These are phyloP conservation scores for Euura lappo DNA, from an alignment of 1,140 invertebrate genomes.

Conservation along the genomic window DNA sequence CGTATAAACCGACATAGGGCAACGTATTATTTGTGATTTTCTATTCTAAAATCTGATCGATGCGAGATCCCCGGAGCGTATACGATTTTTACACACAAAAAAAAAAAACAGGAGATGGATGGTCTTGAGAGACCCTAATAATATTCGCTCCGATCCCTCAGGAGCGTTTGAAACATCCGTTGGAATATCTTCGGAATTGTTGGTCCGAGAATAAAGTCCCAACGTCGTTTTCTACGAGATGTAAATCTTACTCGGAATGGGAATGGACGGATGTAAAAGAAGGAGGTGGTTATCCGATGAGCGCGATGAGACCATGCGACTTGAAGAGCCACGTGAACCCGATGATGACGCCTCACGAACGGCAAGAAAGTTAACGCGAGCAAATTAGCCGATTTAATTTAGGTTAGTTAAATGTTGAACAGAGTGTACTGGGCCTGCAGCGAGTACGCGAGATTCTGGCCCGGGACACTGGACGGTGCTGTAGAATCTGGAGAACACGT, in stretches of 20 bases:
- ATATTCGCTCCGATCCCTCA: neutral
- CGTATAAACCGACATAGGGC: neutral
- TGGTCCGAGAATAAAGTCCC: neutral
- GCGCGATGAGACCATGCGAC: conserved; percentile 31
- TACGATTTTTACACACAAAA: neutral
- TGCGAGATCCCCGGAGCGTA: too few species aligned
- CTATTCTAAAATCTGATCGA: neutral
- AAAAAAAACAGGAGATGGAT: neutral
- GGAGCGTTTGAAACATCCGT: neutral
- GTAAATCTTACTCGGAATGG: neutral
- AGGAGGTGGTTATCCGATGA: conserved; percentile 29
- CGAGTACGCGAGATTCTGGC: conserved; percentile 39
- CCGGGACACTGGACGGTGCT: conserved; percentile 41
- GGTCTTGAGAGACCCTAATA: neutral
- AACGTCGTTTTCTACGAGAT: neutral
- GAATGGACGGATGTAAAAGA: neutral
- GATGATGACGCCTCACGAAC: conserved; percentile 18
- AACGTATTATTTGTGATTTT: neutral
- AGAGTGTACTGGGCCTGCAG: conserved; percentile 43
- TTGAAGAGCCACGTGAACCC: conserved; percentile 27
- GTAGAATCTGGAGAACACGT: conserved; percentile 31
- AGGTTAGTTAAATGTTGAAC: neutral
- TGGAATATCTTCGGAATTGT: neutral
- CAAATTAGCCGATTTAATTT: too few species aligned
- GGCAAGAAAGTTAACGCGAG: conserved; percentile 14